Conservation (phyloP, 1,140 invertebrate genomes). For the Atta cephalotes region DNA sequence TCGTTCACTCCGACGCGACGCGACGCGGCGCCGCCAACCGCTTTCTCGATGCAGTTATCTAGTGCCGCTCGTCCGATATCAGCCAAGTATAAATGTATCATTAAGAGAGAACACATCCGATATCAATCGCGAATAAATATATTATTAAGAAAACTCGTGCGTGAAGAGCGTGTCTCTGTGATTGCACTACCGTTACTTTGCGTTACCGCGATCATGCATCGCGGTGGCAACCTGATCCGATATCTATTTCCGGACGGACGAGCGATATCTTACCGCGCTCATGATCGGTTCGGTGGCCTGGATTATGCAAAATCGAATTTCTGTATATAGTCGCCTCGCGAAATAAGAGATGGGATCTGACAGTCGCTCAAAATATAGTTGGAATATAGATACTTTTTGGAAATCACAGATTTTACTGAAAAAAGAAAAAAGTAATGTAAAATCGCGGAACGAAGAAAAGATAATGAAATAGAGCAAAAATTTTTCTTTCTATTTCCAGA, state of each 20-base stretch:
- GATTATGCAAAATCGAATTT: conserved; percentile 59
- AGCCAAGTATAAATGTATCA: conserved; percentile 64
- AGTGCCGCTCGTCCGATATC: conserved; percentile 59
- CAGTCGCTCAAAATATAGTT: conserved; percentile 16
- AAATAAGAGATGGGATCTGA: conserved; percentile 52
- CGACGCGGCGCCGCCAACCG: background rate
- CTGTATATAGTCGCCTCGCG: conserved; percentile 36
- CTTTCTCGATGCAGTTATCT: conserved; percentile 62
- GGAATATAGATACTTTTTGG: conserved; percentile 23
- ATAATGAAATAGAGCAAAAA: background rate
- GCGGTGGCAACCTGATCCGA: conserved; percentile 43
- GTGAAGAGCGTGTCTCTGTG: background rate
- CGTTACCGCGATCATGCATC: conserved; percentile 26
- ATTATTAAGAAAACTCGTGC: conserved; percentile 62
- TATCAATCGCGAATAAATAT: conserved; percentile 67
- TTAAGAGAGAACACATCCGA: conserved; percentile 51
- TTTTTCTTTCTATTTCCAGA: background rate
- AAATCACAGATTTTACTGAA: conserved; percentile 41
- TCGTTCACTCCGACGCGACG: conserved; percentile 19
- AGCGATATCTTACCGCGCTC: conserved; percentile 53
- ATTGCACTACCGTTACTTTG: conserved; percentile 20
- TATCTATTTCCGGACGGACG: conserved; percentile 57
- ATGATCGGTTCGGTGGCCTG: conserved; percentile 45
- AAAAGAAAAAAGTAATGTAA: background rate
- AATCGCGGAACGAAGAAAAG: background rate